These are phyloP conservation scores for Zygothrica quintamaculata DNA, from an alignment of 2,888 invertebrate species.

Conservation along the genomic window DNA sequence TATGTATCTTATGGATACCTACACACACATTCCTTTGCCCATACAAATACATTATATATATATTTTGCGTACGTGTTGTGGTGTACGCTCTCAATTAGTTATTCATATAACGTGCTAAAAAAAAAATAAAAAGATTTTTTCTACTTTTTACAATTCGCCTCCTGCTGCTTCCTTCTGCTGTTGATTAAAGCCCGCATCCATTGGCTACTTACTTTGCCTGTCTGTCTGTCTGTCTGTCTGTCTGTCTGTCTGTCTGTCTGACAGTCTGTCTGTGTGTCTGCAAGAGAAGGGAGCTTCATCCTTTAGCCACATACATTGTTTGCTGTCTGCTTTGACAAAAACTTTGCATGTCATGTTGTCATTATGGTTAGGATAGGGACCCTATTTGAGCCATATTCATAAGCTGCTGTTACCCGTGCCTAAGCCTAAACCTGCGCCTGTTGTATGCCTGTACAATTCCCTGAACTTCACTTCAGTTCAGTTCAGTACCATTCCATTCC, in stretches of 20 bases:
- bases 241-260: conserved; percentile 5
- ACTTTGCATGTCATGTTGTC: conserved; percentile 77
- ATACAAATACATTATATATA: conserved; percentile 6
- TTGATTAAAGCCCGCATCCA: conserved; percentile 73
- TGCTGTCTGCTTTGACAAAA: conserved; percentile 74
- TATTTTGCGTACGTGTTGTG: conserved; percentile 44
- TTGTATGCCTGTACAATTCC: conserved; percentile 5
- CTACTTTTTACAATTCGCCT: conserved; percentile 11
- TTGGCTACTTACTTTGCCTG: conserved; percentile 62
- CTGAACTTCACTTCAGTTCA: conserved; percentile 3
- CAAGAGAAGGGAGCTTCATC: conserved; percentile 37
- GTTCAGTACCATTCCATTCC: too few species aligned
- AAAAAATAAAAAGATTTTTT: conserved; percentile 38
- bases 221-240: conserved; percentile 6
- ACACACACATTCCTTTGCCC: conserved; percentile 51
- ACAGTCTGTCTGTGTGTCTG: conserved; percentile 26
- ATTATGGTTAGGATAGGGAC: conserved; percentile 55
- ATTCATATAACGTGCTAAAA: conserved; percentile 75
- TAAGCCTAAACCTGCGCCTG: neutral
- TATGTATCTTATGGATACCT: conserved; percentile 61
- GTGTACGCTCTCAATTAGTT: conserved; percentile 74
- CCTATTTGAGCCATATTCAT: conserved; percentile 9
- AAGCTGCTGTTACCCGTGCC: conserved; percentile 21
- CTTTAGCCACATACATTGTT: conserved; percentile 54
- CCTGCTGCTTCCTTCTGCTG: conserved; percentile 22